phyloP scores from a whole-genome alignment of 2,888 invertebrate genomes.

The Gastracanthus pulcherrimus region DNA sequence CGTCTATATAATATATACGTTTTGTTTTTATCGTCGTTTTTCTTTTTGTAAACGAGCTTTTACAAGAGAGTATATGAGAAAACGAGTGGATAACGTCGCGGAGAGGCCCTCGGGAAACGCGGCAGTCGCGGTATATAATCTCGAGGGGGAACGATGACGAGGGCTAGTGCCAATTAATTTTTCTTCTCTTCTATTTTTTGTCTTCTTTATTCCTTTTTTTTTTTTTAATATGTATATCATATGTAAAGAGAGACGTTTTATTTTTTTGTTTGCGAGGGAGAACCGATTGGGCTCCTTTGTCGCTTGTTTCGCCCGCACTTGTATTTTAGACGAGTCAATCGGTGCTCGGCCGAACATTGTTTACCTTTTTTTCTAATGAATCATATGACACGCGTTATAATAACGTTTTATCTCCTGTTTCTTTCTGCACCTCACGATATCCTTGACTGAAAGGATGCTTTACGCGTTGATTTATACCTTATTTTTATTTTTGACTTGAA shows the following conservation, averaged over 20 bases:
- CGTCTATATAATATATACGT: slow-evolving; percentile 26
- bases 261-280: slow-evolving; percentile 11
- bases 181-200: slow-evolving; percentile 41
- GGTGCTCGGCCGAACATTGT: not conserved
- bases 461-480: not conserved
- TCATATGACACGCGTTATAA: not conserved
- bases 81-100: slow-evolving; percentile 14
- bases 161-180: slow-evolving; percentile 55
- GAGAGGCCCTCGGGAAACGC: not conserved
- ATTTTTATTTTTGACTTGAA: not conserved
- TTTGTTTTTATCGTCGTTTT: not conserved
- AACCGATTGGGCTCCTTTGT: no score
- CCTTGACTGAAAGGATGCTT: not conserved
- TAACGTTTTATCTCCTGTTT: not conserved
- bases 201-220: no score
- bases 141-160: not conserved
- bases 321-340: not conserved
- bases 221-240: no score
- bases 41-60: slow-evolving; percentile 46
- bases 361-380: not conserved
- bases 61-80: slow-evolving; percentile 15
- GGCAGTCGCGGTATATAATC: not conserved
- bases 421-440: slow-evolving; percentile 1
- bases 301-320: not conserved
- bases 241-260: slow-evolving; percentile 12